Base-by-base conservation (phyloP, 2,888 invertebrate genomes). In the Sepiola atlantica region DNA sequence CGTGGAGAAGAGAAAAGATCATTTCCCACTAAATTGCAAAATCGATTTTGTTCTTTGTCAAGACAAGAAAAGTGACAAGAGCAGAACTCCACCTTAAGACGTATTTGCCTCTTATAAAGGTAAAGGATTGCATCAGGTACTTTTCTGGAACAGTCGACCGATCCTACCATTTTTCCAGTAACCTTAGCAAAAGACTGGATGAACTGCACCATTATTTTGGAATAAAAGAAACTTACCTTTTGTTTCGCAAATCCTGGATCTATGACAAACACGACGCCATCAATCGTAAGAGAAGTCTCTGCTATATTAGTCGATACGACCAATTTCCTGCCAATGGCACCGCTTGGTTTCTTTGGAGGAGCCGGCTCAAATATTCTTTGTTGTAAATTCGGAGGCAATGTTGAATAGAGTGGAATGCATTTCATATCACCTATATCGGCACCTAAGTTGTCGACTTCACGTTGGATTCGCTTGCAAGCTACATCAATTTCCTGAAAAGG, bases 171-270 rank as follows among this genome's bases (percentile, higher is more conserved):
- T 45, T 77, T n/a, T n/a, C 2, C 2, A 77, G 8, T 10, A 77
- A 24, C 77, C 8, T n/a, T 77, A 77, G 8, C 77, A 77, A 28
- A 2, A 77, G 8, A 32, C 16, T 35, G 35, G 35, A 24, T 90
- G 18, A 35, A 35, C 24, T 90, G 35, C 16, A 4, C 90, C 18
- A 90, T 10, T 35, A 90, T 90, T 28, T 28, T n/a, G n/a, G n/a
- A 32, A 90, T 28, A 35, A 90, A 92, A 20, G 28, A 24, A n/a
- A 16, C 12, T 93, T 96, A 98, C 99, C 98, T 99, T 99, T 97
- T 99, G 99, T 97, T 99, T 99, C 0, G 99, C 99, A 97, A 99
- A 99, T 21, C 99, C 99, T 0, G 99, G 99, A 97, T 99, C 99
- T 97, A 99, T 99, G 21, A 99, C 99, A 97, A 99, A 99, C 24